phyloP scores from a whole-genome alignment of 2,113 vertebrate genomes.

The Anoura caudifer region DNA sequence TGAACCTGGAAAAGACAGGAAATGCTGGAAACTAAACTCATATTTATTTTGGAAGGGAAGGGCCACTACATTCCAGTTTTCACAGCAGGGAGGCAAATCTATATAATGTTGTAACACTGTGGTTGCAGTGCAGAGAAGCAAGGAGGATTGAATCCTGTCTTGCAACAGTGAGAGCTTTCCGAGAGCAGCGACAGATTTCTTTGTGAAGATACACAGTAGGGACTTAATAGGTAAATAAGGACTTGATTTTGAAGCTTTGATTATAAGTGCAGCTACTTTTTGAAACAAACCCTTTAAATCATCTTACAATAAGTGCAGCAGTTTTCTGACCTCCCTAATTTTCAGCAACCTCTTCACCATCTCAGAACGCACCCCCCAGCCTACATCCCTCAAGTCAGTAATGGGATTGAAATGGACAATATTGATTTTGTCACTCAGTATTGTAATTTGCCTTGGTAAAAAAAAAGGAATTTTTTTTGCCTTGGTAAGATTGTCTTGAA shows the following conservation, averaged over 20 bases:
- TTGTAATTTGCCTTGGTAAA: neutral
- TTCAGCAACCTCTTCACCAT: neutral
- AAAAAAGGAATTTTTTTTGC: slow-evolving; percentile 28
- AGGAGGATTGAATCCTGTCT: neutral
- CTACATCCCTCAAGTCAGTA: neutral
- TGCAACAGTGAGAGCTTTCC: neutral
- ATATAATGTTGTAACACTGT: neutral
- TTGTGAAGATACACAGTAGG: neutral
- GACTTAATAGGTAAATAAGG: neutral
- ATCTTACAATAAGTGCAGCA: neutral
- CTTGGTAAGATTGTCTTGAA: neutral
- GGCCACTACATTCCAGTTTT: slow-evolving; percentile 35
- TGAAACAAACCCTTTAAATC: neutral
- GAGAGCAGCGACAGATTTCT: neutral
- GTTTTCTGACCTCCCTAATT: neutral
- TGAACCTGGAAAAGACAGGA: slow-evolving; percentile 66
- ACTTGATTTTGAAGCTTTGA: slow-evolving; percentile 22
- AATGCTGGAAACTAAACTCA: slow-evolving; percentile 72
- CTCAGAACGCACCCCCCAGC: neutral
- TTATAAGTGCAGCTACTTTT: neutral
- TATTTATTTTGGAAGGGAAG: slow-evolving; percentile 72
- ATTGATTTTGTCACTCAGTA: neutral
- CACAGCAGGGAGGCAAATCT: neutral
- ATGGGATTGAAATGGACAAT: neutral
- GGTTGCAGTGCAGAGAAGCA: neutral